Conservation (phyloP, 2,888 invertebrate species). For the Scelioninae gen. 1 region DNA sequence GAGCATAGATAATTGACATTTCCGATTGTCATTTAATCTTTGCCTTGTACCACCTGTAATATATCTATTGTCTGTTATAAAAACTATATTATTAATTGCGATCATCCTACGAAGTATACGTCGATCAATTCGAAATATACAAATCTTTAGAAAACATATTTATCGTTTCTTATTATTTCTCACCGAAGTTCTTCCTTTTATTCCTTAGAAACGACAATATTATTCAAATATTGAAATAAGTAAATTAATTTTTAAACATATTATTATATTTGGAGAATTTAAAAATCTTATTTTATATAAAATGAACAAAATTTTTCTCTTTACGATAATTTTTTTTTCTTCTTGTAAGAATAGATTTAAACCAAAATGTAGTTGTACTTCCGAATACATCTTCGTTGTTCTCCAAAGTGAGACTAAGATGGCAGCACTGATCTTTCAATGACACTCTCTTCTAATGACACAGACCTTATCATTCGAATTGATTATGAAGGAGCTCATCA, state of each 20-base stretch:
- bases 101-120: constrained; percentile 77
- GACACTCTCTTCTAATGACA: constrained; percentile 76
- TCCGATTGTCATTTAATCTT: constrained; percentile 72
- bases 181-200: no score
- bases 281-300: no score
- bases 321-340: neutral
- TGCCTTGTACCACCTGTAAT: constrained; percentile 79
- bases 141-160: constrained; percentile 77
- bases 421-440: constrained; percentile 75
- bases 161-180: constrained; percentile 3
- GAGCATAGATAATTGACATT: constrained; percentile 44
- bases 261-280: no score
- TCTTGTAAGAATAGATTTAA: constrained; percentile 26
- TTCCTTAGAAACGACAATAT: no score
- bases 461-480: constrained; percentile 80
- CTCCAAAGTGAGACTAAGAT: constrained; percentile 71
- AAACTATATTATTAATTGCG: constrained; percentile 78
- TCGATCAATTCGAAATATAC: constrained; percentile 75
- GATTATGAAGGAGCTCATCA: constrained; percentile 77
- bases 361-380: constrained; percentile 29
- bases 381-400: constrained; percentile 53
- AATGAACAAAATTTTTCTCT: no score
- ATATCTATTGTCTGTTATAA: constrained; percentile 82
- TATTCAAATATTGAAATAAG: no score
- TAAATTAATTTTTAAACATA: no score